A percentile compares a stretch with the other conserved stretches of the same genome.
These are phyloP conservation scores for Trematocara zebra DNA, from an alignment of 2,113 vertebrate species.

Conservation along the genomic window DNA sequence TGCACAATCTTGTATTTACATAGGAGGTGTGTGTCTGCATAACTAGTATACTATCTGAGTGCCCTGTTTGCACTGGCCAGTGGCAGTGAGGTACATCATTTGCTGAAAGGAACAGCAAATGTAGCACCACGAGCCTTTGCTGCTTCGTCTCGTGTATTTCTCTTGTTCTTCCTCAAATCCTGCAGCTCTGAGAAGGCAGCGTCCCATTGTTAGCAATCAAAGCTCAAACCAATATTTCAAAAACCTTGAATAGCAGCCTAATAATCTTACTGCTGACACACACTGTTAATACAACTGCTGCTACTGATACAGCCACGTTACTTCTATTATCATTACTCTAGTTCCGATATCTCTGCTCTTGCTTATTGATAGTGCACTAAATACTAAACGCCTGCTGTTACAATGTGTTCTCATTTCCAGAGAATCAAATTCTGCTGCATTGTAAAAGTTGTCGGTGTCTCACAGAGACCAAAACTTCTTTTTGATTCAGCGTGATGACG, in stretches of 20 bases:
- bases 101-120: constrained; percentile 9
- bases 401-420: background rate
- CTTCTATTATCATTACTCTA: background rate
- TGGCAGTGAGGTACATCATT: constrained; percentile 5
- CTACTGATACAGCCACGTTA: background rate
- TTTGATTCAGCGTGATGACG: background rate
- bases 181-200: background rate
- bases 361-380: background rate
- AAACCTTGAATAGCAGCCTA: background rate
- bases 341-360: background rate
- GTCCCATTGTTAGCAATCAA: background rate
- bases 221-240: background rate
- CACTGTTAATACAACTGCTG: background rate
- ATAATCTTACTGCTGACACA: background rate
- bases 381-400: background rate
- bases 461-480: background rate
- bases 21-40: background rate
- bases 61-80: background rate
- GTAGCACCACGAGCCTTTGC: background rate
- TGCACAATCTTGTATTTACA: constrained; percentile 49
- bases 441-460: background rate
- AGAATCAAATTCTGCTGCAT: background rate
- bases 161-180: constrained; percentile 13
- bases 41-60: background rate
- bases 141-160: background rate